Conservation (phyloP, 1,140 invertebrate genomes). For the Hylaeus anthracinus region DNA sequence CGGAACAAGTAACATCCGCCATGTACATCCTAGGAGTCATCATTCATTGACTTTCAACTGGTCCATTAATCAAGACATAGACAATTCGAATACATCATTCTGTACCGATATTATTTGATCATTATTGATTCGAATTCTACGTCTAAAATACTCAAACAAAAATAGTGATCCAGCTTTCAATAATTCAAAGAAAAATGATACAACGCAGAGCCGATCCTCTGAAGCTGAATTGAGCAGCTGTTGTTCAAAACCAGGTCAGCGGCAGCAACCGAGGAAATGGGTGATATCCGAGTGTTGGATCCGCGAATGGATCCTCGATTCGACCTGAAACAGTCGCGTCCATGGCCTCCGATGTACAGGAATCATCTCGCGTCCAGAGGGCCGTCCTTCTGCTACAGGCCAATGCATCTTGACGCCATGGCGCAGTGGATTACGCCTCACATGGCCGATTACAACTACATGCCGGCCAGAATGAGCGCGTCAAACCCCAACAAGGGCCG, state of each 20-base stretch:
- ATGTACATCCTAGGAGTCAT: neutral
- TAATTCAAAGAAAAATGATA: too few species aligned
- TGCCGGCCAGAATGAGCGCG: constrained; percentile 74
- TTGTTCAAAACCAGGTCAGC: constrained; percentile 1
- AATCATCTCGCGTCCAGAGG: constrained; percentile 78
- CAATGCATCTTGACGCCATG: constrained; percentile 76
- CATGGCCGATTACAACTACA: constrained; percentile 80
- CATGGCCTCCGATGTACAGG: constrained; percentile 84
- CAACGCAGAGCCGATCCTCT: too few species aligned
- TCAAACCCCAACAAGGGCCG: constrained; percentile 82
- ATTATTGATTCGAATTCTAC: too few species aligned
- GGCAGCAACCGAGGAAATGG: constrained; percentile 62
- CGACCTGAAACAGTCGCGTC: constrained; percentile 72
- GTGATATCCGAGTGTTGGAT: constrained; percentile 77
- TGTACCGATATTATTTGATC: too few species aligned
- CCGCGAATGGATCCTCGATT: constrained; percentile 77
- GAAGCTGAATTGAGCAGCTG: neutral
- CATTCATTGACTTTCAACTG: constrained; percentile 29
- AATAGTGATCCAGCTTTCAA: too few species aligned
- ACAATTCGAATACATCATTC: too few species aligned
- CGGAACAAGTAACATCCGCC: neutral
- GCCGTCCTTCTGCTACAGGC: constrained; percentile 83
- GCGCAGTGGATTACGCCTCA: constrained; percentile 73
- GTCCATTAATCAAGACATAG: neutral
- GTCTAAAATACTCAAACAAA: too few species aligned